Conservation (phyloP, 2,113 vertebrate species). For the Lepisosteus osseus region DNA sequence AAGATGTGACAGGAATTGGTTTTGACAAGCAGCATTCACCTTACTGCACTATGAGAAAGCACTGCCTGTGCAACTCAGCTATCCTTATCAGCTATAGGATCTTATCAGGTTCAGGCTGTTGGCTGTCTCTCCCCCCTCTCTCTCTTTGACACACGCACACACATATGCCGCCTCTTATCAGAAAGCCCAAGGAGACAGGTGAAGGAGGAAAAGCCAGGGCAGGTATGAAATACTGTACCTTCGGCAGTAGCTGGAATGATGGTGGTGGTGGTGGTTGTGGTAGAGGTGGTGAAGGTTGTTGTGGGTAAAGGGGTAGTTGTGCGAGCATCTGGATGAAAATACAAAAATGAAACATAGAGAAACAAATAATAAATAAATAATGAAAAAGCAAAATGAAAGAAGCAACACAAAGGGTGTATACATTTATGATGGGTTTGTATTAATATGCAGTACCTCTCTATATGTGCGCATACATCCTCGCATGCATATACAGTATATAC, state of each 20-base stretch:
- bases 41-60: slow-evolving; percentile 17
- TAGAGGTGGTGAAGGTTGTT: slow-evolving; percentile 38
- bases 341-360: slow-evolving; percentile 55
- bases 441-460: too few species aligned
- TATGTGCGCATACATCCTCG: too few species aligned
- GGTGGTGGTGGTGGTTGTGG: slow-evolving; percentile 50
- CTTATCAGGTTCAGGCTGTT: slow-evolving; percentile 52
- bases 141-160: slow-evolving; percentile 13
- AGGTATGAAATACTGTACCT: slow-evolving; percentile 70
- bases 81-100: slow-evolving; percentile 49
- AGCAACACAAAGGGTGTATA: slow-evolving; percentile 43
- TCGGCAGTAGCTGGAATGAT: slow-evolving; percentile 64
- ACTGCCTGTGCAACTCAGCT: slow-evolving; percentile 28
- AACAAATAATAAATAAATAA: slow-evolving; percentile 57
- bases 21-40: slow-evolving; percentile 52
- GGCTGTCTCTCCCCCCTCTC: slow-evolving; percentile 32
- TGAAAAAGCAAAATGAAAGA: slow-evolving; percentile 49
- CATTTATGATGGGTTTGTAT: slow-evolving; percentile 16
- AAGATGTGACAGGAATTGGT: slow-evolving; percentile 44
- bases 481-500: slow-evolving; percentile 8
- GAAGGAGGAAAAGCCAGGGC: slow-evolving; percentile 39
- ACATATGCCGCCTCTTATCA: slow-evolving; percentile 15
- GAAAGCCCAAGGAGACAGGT: slow-evolving; percentile 27
- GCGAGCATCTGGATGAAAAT: slow-evolving; percentile 77
- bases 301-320: slow-evolving; percentile 72